These are phyloP conservation scores for Sphaerophoria taeniata DNA, from an alignment of 2,888 invertebrate genomes.

Conservation along the genomic window DNA sequence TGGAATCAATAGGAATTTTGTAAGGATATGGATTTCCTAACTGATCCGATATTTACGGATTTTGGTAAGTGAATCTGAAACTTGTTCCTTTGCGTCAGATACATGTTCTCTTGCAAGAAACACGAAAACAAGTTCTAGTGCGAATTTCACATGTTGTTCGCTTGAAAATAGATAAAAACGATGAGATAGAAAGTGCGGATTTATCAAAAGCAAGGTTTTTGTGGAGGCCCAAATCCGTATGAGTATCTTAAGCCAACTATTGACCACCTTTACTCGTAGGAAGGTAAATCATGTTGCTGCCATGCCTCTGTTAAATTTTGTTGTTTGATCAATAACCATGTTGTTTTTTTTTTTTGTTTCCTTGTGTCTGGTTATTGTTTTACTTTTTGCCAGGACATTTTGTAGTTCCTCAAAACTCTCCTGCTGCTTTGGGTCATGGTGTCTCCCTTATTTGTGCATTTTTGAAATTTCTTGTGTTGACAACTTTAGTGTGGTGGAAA, in stretches of 20 bases:
- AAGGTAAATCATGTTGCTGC: conserved; percentile 50
- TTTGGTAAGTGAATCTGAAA: conserved; percentile 79
- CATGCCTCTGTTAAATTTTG: conserved; percentile 55
- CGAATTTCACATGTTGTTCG: too few relatives aligned
- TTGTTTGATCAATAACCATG: conserved; percentile 79
- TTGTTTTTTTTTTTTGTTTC: conserved; percentile 4
- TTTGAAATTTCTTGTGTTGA: too few relatives aligned
- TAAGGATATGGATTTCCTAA: conserved; percentile 82
- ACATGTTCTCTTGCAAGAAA: conserved; percentile 32
- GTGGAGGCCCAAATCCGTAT: too few relatives aligned
- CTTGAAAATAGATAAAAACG: too few relatives aligned
- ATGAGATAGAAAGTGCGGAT: too few relatives aligned
- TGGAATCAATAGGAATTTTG: conserved; percentile 69
- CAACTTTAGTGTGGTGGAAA: background rate
- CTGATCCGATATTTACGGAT: conserved; percentile 81
- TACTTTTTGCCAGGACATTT: background rate
- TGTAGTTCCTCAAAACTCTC: conserved; percentile 34
- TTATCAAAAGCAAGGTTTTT: too few relatives aligned
- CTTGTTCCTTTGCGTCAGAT: background rate
- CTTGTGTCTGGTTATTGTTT: conserved; percentile 8
- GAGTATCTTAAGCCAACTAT: too few relatives aligned
- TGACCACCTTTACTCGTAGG: background rate
- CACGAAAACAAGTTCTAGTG: background rate
- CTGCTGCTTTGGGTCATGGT: conserved; percentile 2
- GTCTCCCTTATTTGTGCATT: conserved; percentile 7